phyloP scores from a whole-genome alignment of 2,113 vertebrate genomes.

The Albula glossodonta region DNA sequence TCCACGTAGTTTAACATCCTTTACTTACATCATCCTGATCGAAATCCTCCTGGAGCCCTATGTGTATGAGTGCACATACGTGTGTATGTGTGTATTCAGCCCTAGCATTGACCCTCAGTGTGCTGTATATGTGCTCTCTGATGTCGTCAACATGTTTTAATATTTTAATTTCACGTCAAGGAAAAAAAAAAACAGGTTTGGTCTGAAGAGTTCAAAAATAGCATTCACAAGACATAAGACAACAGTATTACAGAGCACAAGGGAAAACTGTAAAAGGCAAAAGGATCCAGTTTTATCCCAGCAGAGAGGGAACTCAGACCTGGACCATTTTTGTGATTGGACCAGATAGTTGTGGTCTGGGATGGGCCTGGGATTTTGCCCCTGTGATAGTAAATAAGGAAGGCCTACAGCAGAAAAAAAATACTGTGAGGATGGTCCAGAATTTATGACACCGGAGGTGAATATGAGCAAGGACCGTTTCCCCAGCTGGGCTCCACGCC shows the following conservation, averaged over 20 bases:
- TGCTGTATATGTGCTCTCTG: too few species aligned
- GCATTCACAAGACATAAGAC: too few species aligned
- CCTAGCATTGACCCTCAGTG: too few species aligned
- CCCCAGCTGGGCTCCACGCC: constrained; percentile 59
- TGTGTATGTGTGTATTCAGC: too few species aligned
- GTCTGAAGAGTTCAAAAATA: too few species aligned
- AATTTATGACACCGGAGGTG: constrained; percentile 63
- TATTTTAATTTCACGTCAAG: too few species aligned
- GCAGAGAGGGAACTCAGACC: constrained; percentile 38
- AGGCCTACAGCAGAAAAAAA: constrained; percentile 50
- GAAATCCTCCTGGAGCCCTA: too few species aligned
- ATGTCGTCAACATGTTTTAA: too few species aligned
- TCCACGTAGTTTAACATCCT: neutral
- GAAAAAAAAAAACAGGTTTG: too few species aligned
- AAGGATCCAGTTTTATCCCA: constrained; percentile 48
- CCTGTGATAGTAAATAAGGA: constrained; percentile 42
- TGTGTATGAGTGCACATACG: too few species aligned
- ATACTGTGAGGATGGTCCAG: constrained; percentile 48
- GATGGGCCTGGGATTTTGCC: constrained; percentile 32
- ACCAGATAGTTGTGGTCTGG: constrained; percentile 44
- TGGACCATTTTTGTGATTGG: constrained; percentile 13
- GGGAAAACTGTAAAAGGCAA: constrained; percentile 8
- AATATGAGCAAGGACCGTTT: constrained; percentile 52
- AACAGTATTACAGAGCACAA: neutral
- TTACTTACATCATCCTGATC: neutral